These are phyloP conservation scores for Diploptera punctata DNA, from an alignment of 2,888 invertebrate species.

Conservation along the genomic window DNA sequence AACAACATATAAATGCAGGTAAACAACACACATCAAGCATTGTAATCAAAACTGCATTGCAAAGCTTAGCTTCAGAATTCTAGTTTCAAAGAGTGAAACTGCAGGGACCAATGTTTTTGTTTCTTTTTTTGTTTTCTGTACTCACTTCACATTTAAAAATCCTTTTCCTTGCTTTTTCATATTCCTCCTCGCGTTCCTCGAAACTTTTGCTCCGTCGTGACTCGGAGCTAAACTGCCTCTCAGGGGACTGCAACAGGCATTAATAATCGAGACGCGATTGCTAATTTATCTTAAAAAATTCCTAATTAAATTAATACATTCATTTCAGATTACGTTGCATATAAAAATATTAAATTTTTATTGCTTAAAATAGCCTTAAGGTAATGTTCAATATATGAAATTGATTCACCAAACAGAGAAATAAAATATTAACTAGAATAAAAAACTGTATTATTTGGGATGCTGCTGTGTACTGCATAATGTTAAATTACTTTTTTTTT, in stretches of 20 bases:
- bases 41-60: not conserved
- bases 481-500: too few relatives aligned
- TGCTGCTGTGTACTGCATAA: too few relatives aligned
- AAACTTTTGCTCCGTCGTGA: constrained; percentile 81
- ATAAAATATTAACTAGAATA: too few relatives aligned
- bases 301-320: too few relatives aligned
- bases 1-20: too few relatives aligned
- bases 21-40: constrained; percentile 8
- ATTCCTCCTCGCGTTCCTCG: constrained; percentile 91
- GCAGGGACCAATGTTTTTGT: constrained; percentile 7
- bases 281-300: not conserved
- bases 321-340: too few relatives aligned
- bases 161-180: constrained; percentile 82
- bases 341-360: too few relatives aligned
- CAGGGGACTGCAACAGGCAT: constrained; percentile 58
- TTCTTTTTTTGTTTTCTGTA: too few relatives aligned
- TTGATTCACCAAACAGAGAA: too few relatives aligned
- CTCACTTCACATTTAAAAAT: constrained; percentile 75
- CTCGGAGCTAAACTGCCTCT: constrained; percentile 66
- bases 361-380: too few relatives aligned
- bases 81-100: not conserved
- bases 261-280: constrained; percentile 13
- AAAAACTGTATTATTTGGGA: too few relatives aligned
- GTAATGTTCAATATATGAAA: too few relatives aligned
- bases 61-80: not conserved